Base-by-base conservation (phyloP, 2,888 invertebrate species). In the Zaprionus bogoriensis region DNA sequence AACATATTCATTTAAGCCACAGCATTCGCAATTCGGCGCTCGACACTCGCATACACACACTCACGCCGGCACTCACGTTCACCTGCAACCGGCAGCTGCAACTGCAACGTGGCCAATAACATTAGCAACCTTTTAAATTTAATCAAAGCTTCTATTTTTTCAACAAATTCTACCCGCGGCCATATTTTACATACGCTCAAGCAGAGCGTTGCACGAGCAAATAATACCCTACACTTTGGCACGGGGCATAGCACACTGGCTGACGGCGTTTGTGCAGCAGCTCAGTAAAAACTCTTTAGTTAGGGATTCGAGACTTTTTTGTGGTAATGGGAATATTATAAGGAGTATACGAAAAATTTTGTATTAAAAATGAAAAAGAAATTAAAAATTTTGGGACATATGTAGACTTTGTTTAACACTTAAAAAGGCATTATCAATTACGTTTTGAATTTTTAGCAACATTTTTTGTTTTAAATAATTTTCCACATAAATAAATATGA, bases 81-180 rank as follows among this genome's bases (percentile, higher is more conserved):
- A 22, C 7, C 20, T 23, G 9, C 52, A n/a, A n/a, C n/a, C n/a
- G n/a, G n/a, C n/a, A n/a, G n/a, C n/a, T n/a, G n/a, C 30, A 42
- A 20, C 50, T 22, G 50, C 61, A 32, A 20, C 68, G 64, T 71
- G 68, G 48, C 71, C 64, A 57, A 71, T 68, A 64, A 53, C 52
- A 73, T 72, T 67, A 71, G 36, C 74, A 76, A 76, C 65, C 74
- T 68, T 84, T 81, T 81, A 78, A 81, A 81, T 81, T 78, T 68
- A 81, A 81, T 81, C 81, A 81, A 84, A 68, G 66, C 70, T 53
- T 47, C 51, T 76, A 67, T 67, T 77, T 76, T 69, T 64, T 62
- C 47, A 58, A 22, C 55, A 74, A 67, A 68, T 64, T 10, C 60
- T 67, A 74, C 64, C 67, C 54, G 59, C 61, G 61, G 74, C 71